Percentiles rank a stretch among this genome's conserved stretches.
phyloP scores from a whole-genome alignment of 2,113 vertebrate genomes.

The Seriola quinqueradiata region DNA sequence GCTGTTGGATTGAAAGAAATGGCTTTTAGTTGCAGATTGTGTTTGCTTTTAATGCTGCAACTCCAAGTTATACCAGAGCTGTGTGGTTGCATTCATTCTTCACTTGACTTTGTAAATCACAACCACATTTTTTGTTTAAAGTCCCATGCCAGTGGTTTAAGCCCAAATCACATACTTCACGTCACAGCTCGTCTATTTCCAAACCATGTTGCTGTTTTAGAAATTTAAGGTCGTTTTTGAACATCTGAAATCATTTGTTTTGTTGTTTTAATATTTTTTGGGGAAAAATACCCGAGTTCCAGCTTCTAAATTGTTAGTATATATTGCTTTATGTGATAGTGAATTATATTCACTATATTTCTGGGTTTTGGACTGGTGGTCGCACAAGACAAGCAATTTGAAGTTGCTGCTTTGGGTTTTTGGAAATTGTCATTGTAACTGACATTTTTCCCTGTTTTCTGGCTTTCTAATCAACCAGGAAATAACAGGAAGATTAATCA shows the following conservation, averaged over 20 bases:
- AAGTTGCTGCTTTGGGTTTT: neutral
- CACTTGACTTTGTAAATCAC: neutral
- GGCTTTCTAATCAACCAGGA: neutral
- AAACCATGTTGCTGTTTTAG: neutral
- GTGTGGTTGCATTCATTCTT: neutral
- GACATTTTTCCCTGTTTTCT: neutral
- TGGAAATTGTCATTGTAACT: no score
- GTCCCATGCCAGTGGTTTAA: neutral
- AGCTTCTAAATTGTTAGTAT: neutral
- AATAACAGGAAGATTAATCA: neutral
- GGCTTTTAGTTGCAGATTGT: neutral
- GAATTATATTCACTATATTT: neutral
- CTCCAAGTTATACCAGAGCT: neutral
- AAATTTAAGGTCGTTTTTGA: neutral
- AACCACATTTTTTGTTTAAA: neutral
- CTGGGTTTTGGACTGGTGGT: neutral
- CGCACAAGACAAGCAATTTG: neutral
- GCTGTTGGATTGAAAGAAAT: conserved; percentile 17
- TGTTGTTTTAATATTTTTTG: neutral
- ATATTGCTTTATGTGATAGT: neutral
- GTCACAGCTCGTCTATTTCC: neutral
- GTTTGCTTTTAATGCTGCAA: neutral
- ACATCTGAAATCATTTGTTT: no score
- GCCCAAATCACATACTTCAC: neutral
- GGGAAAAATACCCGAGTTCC: neutral